Base-by-base conservation (phyloP, 2,888 invertebrate genomes). In the Diarsia mendica region DNA sequence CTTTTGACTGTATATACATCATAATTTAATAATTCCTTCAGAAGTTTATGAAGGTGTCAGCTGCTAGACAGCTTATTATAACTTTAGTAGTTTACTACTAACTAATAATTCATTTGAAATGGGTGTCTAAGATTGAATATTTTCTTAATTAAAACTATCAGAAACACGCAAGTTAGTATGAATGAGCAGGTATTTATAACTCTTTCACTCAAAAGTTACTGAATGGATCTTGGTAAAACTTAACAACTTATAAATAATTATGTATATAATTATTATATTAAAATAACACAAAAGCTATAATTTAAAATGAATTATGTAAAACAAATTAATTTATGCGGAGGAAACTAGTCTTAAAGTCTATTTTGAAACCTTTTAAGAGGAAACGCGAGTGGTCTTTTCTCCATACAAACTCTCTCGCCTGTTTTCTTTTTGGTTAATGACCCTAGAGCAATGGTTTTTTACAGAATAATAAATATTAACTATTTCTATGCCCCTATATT, bases 71-170 rank as follows among this genome's bases (percentile, higher is more conserved):
- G 44, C 15, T 79, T 53, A 80, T 65, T 75, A 80, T 60, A 68
- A 80, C 60, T 80, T 80, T 15, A 13, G 15, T 80, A 60, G 28
- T 80, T 74, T 23, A 53, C 39, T 60, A 28, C n/a, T n/a, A 58
- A 80, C 58, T 20, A 55, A 23, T 61, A 8, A 55, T 70, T 71
- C 48, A 69, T 67, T 64, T 13, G 8, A 63, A 67, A 2, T 13
- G 3, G 13, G 13, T 55, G 23, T 23, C 28, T 44, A 23, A 9
- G 2, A 5, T 64, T 13, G 2, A 5, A 15, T 39, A 39, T 39
- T 39, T 39, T 58, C 0, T 58, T 28, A 49, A 23, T n/a, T 23
- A 53, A 13, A n/a, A 23, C 28, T 28, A 15, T 55, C 8, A 9
- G 28, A 28, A 58, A 28, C 18, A 9, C 3, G 18, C 18, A 28